Base-by-base conservation (phyloP, 2,888 invertebrate genomes). In the Girardia tigrina region DNA sequence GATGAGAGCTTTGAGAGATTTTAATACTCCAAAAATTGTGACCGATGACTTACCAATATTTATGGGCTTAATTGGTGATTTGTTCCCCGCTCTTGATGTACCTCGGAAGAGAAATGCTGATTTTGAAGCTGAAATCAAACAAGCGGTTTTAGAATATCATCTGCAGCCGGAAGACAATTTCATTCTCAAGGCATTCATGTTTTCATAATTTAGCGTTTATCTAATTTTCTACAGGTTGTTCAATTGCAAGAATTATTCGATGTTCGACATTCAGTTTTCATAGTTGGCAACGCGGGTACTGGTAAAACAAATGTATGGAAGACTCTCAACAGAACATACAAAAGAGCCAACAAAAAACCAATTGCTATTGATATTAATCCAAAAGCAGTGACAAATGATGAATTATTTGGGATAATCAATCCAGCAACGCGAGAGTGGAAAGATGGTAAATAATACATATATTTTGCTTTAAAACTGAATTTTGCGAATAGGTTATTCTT, bases 301-400 rank as follows among this genome's bases (percentile, higher is more conserved):
- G 94, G 94, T 0, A 94, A 94, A 85, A 93, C 93, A 6, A 91
- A 92, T 88, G 86, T 95, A 1, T 95, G 94, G 94, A 92, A 91
- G 84, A 90, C 92, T 0, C 86, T 95, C 12, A 90, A 90, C 81
- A 89, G 90, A 82, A 92, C 94, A 0, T 93, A 94, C 84, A 90
- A 90, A 81, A 94, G 94, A 85, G 80, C 81, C 77, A 90, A 90
- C 82, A 88, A 89, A 81, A 93, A 92, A 83, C 94, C 94, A 0
- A 86, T 91, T 70, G 92, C 89, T 81, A 91, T 90, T 81, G 95
- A 95, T 84, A 86, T 95, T 72, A 94, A 95, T 86, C 94, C 95
- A 0, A 95, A 95, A 80, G 94, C 94, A 26, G 94, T 95, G 0
- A 94, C 94, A 14, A 94, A 94, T 82, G 94, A 95, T 82, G 95